A percentile compares a stretch with the other conserved stretches of the same genome.
Conservation (phyloP, 1,140 invertebrate genomes). For the Leptonema lineaticorne region DNA sequence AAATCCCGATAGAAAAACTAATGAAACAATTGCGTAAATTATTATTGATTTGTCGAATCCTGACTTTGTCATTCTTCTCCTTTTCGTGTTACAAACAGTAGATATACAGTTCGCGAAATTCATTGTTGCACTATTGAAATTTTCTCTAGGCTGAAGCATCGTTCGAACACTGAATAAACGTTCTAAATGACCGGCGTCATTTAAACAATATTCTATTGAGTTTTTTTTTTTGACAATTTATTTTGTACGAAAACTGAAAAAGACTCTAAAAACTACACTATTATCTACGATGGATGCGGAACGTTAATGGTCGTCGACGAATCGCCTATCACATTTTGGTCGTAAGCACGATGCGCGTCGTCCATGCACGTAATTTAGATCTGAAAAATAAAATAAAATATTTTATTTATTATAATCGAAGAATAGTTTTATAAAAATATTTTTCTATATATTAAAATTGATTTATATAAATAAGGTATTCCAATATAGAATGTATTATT, state of each 20-base stretch:
- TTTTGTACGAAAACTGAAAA: background rate
- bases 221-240: too few species aligned
- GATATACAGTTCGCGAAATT: too few species aligned
- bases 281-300: background rate
- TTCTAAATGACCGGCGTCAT: too few species aligned
- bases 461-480: too few species aligned
- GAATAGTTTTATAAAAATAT: too few species aligned
- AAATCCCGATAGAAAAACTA: conserved; percentile 27
- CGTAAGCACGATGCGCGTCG: background rate
- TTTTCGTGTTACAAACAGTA: conserved; percentile 14
- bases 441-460: too few species aligned
- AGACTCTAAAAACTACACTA: background rate
- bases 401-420: background rate
- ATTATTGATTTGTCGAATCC: conserved; percentile 6
- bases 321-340: conserved; percentile 12
- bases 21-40: conserved; percentile 28
- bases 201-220: too few species aligned
- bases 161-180: conserved; percentile 22
- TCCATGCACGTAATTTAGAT: background rate
- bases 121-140: too few species aligned
- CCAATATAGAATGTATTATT: too few species aligned
- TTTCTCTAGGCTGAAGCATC: conserved; percentile 29
- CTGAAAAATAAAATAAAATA: background rate
- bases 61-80: conserved; percentile 12
- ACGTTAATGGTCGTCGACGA: background rate